Percentiles rank a stretch among this genome's conserved stretches.
These are phyloP conservation scores for Caenorhabditis remanei DNA, from an alignment of 1,140 invertebrate genomes.

Conservation along the genomic window DNA sequence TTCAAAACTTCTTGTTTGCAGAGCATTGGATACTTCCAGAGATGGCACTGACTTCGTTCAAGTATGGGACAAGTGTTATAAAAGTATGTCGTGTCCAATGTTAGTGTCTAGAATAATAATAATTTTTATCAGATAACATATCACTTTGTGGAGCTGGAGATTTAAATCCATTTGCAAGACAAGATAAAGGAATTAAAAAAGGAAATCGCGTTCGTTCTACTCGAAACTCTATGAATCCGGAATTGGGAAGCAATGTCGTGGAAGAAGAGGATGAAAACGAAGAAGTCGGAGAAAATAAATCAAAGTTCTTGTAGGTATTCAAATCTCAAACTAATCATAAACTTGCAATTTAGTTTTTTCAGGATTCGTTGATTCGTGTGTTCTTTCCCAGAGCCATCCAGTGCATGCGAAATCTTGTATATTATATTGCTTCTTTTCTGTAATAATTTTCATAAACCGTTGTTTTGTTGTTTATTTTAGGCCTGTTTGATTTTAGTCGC, in stretches of 20 bases:
- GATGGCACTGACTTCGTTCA: background rate
- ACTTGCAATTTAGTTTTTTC: conserved; percentile 15
- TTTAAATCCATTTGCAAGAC: background rate
- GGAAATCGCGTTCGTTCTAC: background rate
- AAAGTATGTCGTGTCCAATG: background rate
- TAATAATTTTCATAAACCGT: too few species aligned
- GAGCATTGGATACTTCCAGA: background rate
- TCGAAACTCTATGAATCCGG: background rate
- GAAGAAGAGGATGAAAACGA: background rate
- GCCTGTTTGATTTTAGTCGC: too few species aligned
- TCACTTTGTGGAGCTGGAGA: background rate
- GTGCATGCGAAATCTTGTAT: too few species aligned
- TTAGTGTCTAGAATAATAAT: background rate
- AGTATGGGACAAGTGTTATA: background rate
- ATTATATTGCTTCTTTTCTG: too few species aligned
- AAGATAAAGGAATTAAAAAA: background rate
- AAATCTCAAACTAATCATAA: background rate
- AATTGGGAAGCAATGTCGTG: background rate
- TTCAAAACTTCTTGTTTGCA: background rate
- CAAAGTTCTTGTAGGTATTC: background rate
- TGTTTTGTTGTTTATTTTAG: too few species aligned
- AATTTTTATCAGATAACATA: background rate
- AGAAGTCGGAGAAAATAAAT: background rate
- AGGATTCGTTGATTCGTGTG: background rate
- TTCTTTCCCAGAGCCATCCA: too few species aligned